Conservation (phyloP, 2,113 vertebrate genomes). For the pig (Sus scrofa) region T2T-Sscrofa CM000814.6:65629501-65630000, state of each 20-base stretch:
- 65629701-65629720: too few species aligned
- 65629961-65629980: neutral
- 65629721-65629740: too few species aligned
- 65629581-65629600: neutral
- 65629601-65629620: too few species aligned
- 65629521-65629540: constrained; percentile 17
- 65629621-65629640: too few species aligned
- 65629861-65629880: neutral
- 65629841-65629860: constrained; percentile 29
- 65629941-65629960: neutral
- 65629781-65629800: too few species aligned
- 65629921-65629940: neutral
- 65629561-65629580: constrained; percentile 28
- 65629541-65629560: constrained; percentile 49
- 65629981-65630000: neutral
- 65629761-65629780: too few species aligned
- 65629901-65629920: neutral
- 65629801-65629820: too few species aligned
- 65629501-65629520: neutral
- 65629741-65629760: too few species aligned
- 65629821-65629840: constrained; percentile 22
- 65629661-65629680: too few species aligned
- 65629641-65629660: too few species aligned
- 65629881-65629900: neutral
- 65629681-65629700: too few species aligned